These are phyloP conservation scores for Drosophila littoralis DNA, from an alignment of 1,140 invertebrate species.

Conservation along the genomic window DNA sequence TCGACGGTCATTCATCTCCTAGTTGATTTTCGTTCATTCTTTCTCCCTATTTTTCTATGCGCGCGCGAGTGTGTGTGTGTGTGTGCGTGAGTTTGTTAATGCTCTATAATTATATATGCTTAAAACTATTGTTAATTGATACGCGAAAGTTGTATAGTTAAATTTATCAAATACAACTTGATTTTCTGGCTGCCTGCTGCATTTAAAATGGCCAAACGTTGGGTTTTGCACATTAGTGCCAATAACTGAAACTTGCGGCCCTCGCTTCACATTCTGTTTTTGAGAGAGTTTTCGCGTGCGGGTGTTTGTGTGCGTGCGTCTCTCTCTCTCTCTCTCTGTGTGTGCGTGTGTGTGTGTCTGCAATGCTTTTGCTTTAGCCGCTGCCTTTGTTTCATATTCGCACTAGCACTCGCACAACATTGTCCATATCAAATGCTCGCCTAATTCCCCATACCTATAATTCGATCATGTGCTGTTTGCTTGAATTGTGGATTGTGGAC, in stretches of 20 bases:
- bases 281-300: conserved; percentile 17
- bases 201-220: not conserved
- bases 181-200: not conserved
- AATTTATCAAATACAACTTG: conserved; percentile 8
- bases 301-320: conserved; percentile 26
- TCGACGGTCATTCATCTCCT: conserved; percentile 78
- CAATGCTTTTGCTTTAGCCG: conserved; percentile 68
- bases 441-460: conserved; percentile 44
- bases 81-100: conserved; percentile 49
- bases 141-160: conserved; percentile 9
- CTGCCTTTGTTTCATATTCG: conserved; percentile 67
- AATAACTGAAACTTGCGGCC: conserved; percentile 20
- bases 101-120: conserved; percentile 44
- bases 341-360: conserved; percentile 52
- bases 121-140: conserved; percentile 27
- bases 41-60: conserved; percentile 51
- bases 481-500: conserved; percentile 28
- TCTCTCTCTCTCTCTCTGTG: not conserved
- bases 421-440: conserved; percentile 67
- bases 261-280: conserved; percentile 23
- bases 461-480: conserved; percentile 67
- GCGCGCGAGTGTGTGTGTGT: conserved; percentile 35
- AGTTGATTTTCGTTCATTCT: conserved; percentile 66
- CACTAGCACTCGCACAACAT: conserved; percentile 39
- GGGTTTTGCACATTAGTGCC: conserved; percentile 7